Percentiles rank a stretch among this genome's conserved stretches.
These are phyloP conservation scores for Drosophila prolongata DNA, from an alignment of 2,888 invertebrate species.

Conservation along the genomic window DNA sequence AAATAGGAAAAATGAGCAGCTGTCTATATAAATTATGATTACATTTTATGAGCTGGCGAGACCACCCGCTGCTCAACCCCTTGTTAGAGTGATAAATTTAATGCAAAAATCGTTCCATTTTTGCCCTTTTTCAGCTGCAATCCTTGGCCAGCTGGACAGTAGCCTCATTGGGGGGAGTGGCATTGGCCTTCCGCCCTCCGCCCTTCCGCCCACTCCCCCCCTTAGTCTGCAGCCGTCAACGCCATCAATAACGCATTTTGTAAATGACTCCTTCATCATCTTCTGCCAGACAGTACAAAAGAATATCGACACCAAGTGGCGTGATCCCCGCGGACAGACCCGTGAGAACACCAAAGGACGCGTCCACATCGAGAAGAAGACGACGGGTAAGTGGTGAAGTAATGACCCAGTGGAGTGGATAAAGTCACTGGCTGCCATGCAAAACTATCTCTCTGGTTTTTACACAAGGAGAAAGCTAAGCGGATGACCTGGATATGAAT, in stretches of 20 bases:
- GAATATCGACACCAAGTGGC: slow-evolving; percentile 82
- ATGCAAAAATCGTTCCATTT: slow-evolving; percentile 42
- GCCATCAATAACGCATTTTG: slow-evolving; percentile 83
- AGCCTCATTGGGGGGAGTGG: slow-evolving; percentile 19
- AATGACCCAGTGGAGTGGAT: slow-evolving; percentile 2
- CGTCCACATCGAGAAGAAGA: slow-evolving; percentile 84
- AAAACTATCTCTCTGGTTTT: neutral
- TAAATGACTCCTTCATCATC: slow-evolving; percentile 85
- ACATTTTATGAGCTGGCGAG: slow-evolving; percentile 25
- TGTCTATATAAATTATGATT: slow-evolving; percentile 34
- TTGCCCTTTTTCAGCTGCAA: slow-evolving; percentile 44
- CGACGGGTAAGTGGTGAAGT: slow-evolving; percentile 74
- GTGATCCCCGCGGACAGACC: slow-evolving; percentile 81
- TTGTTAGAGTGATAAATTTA: slow-evolving; percentile 59
- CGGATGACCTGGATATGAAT: slow-evolving; percentile 11
- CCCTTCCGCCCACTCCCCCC: slow-evolving; percentile 31
- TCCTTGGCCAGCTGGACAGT: slow-evolving; percentile 60
- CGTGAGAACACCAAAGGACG: slow-evolving; percentile 84
- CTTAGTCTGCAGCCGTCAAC: slow-evolving; percentile 81
- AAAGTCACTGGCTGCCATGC: slow-evolving; percentile 9
- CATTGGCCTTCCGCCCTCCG: slow-evolving; percentile 6
- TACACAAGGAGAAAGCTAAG: slow-evolving; percentile 1
- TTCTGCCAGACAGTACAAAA: slow-evolving; percentile 82
- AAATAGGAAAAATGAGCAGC: slow-evolving; percentile 14
- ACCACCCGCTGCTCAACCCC: slow-evolving; percentile 1